These are phyloP conservation scores for Bradypodion ventrale DNA, from an alignment of 2,797 vertebrate genomes.

Conservation along the genomic window DNA sequence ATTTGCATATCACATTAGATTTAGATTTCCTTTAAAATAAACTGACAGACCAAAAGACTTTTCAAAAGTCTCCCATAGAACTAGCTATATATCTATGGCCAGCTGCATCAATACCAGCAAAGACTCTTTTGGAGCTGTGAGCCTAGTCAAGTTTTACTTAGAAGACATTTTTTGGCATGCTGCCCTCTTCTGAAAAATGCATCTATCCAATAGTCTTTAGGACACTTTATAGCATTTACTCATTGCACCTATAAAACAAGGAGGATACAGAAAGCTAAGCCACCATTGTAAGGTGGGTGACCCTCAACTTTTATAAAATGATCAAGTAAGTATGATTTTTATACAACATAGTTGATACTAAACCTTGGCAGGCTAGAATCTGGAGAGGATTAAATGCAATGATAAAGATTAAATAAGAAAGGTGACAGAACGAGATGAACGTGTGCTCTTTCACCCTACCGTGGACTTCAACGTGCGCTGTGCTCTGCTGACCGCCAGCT, in stretches of 20 bases:
- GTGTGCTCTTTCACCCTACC: slow-evolving; percentile 58
- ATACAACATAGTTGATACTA: not conserved
- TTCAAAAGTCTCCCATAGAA: too few relatives aligned
- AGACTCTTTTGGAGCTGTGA: too few relatives aligned
- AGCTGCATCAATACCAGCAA: too few relatives aligned
- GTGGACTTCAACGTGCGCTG: slow-evolving; percentile 67
- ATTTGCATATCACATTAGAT: not conserved
- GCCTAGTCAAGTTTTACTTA: too few relatives aligned
- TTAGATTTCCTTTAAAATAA: not conserved
- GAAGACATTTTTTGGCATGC: too few relatives aligned
- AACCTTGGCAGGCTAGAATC: not conserved
- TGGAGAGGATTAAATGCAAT: too few relatives aligned
- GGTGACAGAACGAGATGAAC: not conserved
- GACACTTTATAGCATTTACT: not conserved
- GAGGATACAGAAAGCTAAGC: not conserved
- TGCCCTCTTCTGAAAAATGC: too few relatives aligned
- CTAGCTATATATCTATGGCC: too few relatives aligned
- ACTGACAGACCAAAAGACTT: not conserved
- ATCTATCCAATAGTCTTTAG: too few relatives aligned
- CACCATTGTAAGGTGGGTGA: not conserved
- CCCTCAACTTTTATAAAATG: not conserved
- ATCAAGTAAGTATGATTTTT: not conserved
- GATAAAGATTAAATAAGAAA: too few relatives aligned
- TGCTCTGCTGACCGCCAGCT: slow-evolving; percentile 71
- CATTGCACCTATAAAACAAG: not conserved